Base-by-base conservation (phyloP, 1,140 invertebrate species). In the Drosophila insularis region DNA sequence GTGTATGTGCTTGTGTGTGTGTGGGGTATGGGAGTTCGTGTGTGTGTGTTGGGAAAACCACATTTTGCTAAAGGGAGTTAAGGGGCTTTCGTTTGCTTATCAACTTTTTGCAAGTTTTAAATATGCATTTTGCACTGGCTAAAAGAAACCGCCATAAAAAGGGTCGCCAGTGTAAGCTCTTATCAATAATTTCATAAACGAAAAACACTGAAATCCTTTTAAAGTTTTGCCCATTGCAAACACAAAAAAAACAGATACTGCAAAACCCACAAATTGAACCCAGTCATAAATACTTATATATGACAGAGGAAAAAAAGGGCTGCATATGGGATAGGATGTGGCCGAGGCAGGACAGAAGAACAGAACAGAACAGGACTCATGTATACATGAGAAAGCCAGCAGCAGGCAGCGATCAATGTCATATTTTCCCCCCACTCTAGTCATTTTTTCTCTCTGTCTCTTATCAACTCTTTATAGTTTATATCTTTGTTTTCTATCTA, bases 171-270 rank as follows among this genome's bases (percentile, higher is more conserved):
- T 10, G 27, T 37, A 50, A 68, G 53, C 79, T 66, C 84, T 87
- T 87, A 87, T 87, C 84, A 89, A 87, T 87, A 87, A 87, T 80
- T 87, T 87, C 84, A 87, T 87, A 87, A 87, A 87, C 82, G 76
- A 71, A 73, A 76, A 82, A 89, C 84, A 89, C 64, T 89, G 84
- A 89, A 89, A 89, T 89, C 84, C 84, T 89, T 89, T 89, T 89
- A 89, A 89, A 68, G 84, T 71, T 75, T 46, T 21, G 63, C 21
- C 50, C 43, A 50, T 69, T 23, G 63, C 66, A 64, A 63, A 75
- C 63, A 71, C 53, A 58, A 58, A 64, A 74, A 58, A 74, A 46
- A 46, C 19, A 7, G 14, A 7, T 27, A 27, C 6, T 27, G 27
- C 43, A 17, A 21, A 46, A 50, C 43, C 43, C 43, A 50, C 43